Evolutionary conservation across 2,113 vertebrate genomes (phyloP).

Genomic region (Gadus chalcogrammus): DNA sequence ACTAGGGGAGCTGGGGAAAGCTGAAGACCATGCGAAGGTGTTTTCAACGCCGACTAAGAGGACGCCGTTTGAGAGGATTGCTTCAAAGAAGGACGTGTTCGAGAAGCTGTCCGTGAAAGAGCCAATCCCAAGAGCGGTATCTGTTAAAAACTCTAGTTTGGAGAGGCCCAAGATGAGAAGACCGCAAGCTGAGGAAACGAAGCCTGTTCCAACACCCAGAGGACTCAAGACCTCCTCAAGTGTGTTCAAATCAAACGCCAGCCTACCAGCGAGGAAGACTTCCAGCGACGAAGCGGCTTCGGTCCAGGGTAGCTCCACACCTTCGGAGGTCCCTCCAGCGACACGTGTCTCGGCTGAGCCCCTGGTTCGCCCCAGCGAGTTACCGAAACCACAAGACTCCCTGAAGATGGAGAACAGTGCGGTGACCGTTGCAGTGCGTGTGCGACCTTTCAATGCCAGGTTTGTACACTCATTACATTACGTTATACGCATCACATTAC

Average conservation of each 20-base stretch:
- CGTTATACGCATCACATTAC: too few relatives aligned
- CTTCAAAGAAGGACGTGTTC: conserved; percentile 58
- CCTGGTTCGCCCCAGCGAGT: conserved; percentile 29
- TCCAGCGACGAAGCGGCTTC: conserved; percentile 2
- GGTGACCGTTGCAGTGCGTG: conserved; percentile 85
- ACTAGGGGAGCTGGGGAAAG: conserved; percentile 10
- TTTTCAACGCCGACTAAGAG: conserved; percentile 58
- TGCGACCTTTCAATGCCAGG: conserved; percentile 89
- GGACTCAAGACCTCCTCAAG: conserved; percentile 10
- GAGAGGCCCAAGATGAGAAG: conserved; percentile 60
- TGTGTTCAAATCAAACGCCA: conserved; percentile 19
- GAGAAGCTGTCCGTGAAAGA: conserved; percentile 57
- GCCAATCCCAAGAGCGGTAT: conserved; percentile 21
- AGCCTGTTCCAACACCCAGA: conserved; percentile 26
- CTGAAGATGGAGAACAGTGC: conserved; percentile 83
- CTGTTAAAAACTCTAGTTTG: conserved; percentile 48
- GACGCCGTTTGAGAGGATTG: conserved; percentile 55
- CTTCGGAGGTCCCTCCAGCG: background rate
- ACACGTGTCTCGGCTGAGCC: conserved; percentile 17
- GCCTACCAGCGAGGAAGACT: conserved; percentile 38
- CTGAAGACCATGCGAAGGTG: conserved; percentile 19
- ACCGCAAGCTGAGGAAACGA: conserved; percentile 40
- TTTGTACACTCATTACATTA: conserved; percentile 36
- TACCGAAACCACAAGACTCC: conserved; percentile 39
- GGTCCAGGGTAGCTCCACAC: too few relatives aligned